Evolutionary conservation across 2,797 vertebrate genomes (phyloP).

Genomic region (Argyrosomus regius): DNA sequence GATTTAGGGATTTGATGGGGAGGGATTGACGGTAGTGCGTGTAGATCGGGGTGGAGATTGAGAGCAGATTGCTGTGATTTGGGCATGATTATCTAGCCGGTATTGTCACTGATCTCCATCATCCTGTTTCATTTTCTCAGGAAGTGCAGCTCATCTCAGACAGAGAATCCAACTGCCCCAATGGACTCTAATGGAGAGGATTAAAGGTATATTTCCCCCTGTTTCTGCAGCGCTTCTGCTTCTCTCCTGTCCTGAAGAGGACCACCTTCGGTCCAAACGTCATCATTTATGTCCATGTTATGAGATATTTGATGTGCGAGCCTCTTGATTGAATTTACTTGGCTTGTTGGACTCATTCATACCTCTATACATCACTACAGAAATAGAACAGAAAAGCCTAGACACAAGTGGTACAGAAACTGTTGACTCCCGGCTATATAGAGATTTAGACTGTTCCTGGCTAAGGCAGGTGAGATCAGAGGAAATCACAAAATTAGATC

Average conservation of each 20-base stretch:
- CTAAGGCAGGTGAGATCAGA: slow-evolving; percentile 52
- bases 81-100: slow-evolving; percentile 82
- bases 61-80: slow-evolving; percentile 87
- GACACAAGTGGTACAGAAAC: slow-evolving; percentile 14
- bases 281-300: slow-evolving; percentile 17
- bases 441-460: slow-evolving; percentile 37
- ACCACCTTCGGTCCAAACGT: slow-evolving; percentile 8
- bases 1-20: slow-evolving; percentile 88
- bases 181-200: slow-evolving; percentile 79
- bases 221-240: slow-evolving; percentile 37
- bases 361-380: not conserved
- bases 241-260: slow-evolving; percentile 31
- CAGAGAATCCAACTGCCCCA: slow-evolving; percentile 75
- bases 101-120: slow-evolving; percentile 86
- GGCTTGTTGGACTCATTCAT: not conserved
- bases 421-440: slow-evolving; percentile 9
- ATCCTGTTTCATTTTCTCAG: slow-evolving; percentile 85
- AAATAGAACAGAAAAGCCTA: slow-evolving; percentile 11
- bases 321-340: not conserved
- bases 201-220: slow-evolving; percentile 71
- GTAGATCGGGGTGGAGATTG: slow-evolving; percentile 83
- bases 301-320: slow-evolving; percentile 23
- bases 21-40: slow-evolving; percentile 79
- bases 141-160: slow-evolving; percentile 81
- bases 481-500: slow-evolving; percentile 63